Percentiles rank a stretch among this genome's conserved stretches.
Conservation (phyloP, 2,888 invertebrate genomes). For the Doris montereyensis region DNA sequence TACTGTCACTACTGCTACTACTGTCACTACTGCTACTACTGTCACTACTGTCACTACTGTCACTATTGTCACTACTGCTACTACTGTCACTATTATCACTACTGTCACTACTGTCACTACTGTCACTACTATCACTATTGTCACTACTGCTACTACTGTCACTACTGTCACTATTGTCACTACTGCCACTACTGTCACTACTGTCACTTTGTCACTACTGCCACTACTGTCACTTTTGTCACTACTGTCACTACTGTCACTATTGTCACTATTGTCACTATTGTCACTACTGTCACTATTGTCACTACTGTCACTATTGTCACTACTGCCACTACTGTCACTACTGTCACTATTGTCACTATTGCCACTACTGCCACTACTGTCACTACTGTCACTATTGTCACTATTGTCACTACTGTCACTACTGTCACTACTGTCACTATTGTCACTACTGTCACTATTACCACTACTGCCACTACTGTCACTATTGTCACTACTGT, state of each 20-base stretch:
- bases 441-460: not conserved
- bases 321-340: not conserved
- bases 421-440: not conserved
- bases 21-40: not conserved
- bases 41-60: not conserved
- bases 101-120: conserved; percentile 1
- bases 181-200: not conserved
- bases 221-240: not conserved
- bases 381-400: not conserved
- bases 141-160: conserved; percentile 1
- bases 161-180: not conserved
- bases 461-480: not conserved
- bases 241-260: not conserved
- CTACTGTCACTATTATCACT: conserved; percentile 4
- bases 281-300: not conserved
- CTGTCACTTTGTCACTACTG: too few relatives aligned
- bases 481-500: not conserved
- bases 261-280: not conserved
- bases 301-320: not conserved
- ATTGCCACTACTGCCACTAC: not conserved
- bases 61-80: not conserved
- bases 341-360: not conserved
- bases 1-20: not conserved
- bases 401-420: not conserved
- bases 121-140: not conserved